Evolutionary conservation across 2,797 vertebrate genomes (phyloP).

Genomic region (Hybognathus amarus): DNA sequence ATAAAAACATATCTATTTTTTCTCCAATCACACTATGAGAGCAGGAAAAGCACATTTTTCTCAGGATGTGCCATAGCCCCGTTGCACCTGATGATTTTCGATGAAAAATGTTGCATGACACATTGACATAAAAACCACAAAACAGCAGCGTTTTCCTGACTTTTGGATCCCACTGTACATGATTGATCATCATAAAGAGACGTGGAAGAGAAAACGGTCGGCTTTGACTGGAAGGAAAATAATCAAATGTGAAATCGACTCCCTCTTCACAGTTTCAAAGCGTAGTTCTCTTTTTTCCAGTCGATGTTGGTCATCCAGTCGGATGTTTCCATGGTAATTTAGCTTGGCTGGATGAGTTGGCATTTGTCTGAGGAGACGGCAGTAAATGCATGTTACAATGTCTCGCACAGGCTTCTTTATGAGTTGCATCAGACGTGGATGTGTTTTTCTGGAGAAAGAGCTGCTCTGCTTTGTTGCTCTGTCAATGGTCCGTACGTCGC

Average conservation of each 20-base stretch:
- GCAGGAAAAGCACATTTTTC: no score
- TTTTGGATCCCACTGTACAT: neutral
- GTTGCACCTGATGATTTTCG: neutral
- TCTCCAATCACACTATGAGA: no score
- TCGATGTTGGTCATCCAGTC: constrained; percentile 48
- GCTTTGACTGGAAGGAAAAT: constrained; percentile 13
- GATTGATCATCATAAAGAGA: neutral
- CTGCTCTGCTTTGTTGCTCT: constrained; percentile 30
- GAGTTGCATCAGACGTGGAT: constrained; percentile 35
- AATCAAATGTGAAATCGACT: constrained; percentile 21
- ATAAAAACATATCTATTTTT: no score
- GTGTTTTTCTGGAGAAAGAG: constrained; percentile 44
- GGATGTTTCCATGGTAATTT: constrained; percentile 64
- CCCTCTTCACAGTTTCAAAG: constrained; percentile 33
- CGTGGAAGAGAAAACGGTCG: neutral
- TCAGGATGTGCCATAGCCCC: no score
- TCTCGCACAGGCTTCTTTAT: constrained; percentile 46
- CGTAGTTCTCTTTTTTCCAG: constrained; percentile 15
- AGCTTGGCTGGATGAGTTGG: constrained; percentile 68
- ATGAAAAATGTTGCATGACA: neutral
- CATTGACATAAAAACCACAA: neutral
- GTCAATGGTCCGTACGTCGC: constrained; percentile 40
- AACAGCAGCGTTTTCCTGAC: neutral
- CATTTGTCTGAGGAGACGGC: constrained; percentile 57
- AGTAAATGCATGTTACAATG: constrained; percentile 43